Percentiles rank a stretch among this genome's conserved stretches.
Conservation (phyloP, 2,113 vertebrate genomes). For the Arvicanthis niloticus region DNA sequence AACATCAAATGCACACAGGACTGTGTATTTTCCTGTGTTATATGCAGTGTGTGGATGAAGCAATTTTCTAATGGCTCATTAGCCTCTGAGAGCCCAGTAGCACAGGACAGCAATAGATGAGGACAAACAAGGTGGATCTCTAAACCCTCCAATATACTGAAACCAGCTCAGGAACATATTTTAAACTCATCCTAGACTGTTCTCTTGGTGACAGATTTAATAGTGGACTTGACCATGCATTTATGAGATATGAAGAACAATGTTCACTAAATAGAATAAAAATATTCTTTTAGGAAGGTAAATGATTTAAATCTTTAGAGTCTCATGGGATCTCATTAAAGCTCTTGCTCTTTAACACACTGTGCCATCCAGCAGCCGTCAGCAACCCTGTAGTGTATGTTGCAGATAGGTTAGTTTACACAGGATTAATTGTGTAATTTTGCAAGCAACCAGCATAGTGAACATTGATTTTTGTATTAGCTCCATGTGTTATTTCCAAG, state of each 20-base stretch:
- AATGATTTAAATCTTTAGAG: conserved; percentile 67
- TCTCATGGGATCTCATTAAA: conserved; percentile 88
- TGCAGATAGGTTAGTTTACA: conserved; percentile 86
- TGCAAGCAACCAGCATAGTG: conserved; percentile 74
- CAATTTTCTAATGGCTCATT: conserved; percentile 41
- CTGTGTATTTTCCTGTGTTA: background rate
- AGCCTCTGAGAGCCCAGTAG: background rate
- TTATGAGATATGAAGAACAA: conserved; percentile 52
- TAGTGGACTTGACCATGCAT: background rate
- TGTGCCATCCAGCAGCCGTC: conserved; percentile 78
- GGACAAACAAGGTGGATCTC: conserved; percentile 57
- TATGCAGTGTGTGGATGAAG: background rate
- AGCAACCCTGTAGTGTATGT: conserved; percentile 79
- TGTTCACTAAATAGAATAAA: conserved; percentile 79
- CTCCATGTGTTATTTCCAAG: conserved; percentile 42
- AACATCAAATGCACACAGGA: background rate
- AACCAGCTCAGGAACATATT: background rate
- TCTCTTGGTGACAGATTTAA: conserved; percentile 72
- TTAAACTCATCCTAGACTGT: conserved; percentile 40
- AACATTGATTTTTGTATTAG: conserved; percentile 78
- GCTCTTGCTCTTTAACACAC: conserved; percentile 78
- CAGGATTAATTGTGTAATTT: conserved; percentile 88
- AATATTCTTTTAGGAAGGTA: conserved; percentile 76
- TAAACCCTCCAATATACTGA: background rate
- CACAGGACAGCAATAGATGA: background rate